Base-by-base conservation (phyloP, 2,888 invertebrate genomes). In the Myopa testacea region DNA sequence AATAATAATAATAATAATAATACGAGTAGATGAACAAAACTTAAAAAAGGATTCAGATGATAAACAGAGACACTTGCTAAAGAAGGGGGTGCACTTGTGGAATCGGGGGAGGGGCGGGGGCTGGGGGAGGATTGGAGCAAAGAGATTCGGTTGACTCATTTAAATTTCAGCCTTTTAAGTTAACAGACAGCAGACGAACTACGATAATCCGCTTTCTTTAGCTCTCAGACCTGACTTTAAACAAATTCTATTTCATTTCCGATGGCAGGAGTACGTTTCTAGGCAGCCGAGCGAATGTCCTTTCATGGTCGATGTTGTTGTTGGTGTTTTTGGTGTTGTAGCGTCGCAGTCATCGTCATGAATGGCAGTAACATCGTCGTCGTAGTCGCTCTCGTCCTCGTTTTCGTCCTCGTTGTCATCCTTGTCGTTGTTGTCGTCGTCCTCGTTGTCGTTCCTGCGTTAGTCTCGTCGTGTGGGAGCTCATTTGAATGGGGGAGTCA, bases 221-320 rank as follows among this genome's bases (percentile, higher is more conserved):
- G 34, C 55, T 37, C 52, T 58, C 38, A 70, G 37, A 14, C 6
- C 38, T 34, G 19, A 37, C 55, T 70, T 34, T 14, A 55, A 52
- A 37, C 14, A 4, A 10, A 65, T 50, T 52, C 45, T 34, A 19
- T 16, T 65, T 40, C 37, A 60, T 34, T 69, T 55, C 38, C 45
- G 14, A 52, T 52, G 52, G 45, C 34, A 52, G 12, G 38, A 40
- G 45, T 65, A 55, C 60, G 65, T 72, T 34, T n/a, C 16, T n/a
- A 58, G 6, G 38, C 65, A 75, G 14, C 26, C 38, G 83, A 84
- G 85, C 85, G 86, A 85, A 85, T 85, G 84, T 85, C 86, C 85
- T 85, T 86, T 85, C 85, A 85, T 83, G 85, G 85, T 83, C 85
- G 85, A 84, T 83, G 83, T 82, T 82, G 85, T 82, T 76, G 77